Evolutionary conservation across 2,888 invertebrate species (phyloP), one percentile per base, ranked within the genome.

Genomic region (Pseudanteris insignis): DNA sequence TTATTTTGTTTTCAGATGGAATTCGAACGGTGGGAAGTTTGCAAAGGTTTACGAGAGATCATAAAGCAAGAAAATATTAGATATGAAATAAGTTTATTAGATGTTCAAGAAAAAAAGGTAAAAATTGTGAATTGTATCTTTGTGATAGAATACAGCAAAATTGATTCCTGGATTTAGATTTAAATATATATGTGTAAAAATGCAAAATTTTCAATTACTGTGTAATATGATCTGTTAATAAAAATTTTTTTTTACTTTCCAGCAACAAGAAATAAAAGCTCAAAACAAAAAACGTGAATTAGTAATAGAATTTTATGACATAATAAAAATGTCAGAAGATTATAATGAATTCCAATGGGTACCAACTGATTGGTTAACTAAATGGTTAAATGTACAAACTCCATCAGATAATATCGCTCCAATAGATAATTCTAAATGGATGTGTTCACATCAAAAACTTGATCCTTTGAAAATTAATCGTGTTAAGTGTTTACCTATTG

Each of bases 301-400:
- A 2, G 77, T 79, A 1, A 70, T 78, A 55, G 73, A 78, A 46
- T 69, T 77, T 26, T 79, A 77, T 47, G 69, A 74, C 11, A 72
- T 73, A 25, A 67, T 77, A 15, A 66, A 67, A 15, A 68, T 59
- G 48, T 47, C 66, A 9, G 62, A 54, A 6, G 62, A 60, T 1
- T 70, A 67, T 53, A 60, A 58, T 2, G 70, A 76, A 15, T 82
- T 76, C 64, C 83, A 84, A 64, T 85, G 84, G 79, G 74, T 86
- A 14, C 78, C 83, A 5, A 80, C 77, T 2, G 81, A 81, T 12
- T 86, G 86, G 86, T 66, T 86, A 6, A 75, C 72, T 1, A 81
- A 82, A 46, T 86, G 85, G 84, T 66, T 85, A 1, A 77, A 74
- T 47, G 67, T 69, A 44, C 69, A 73, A 34, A 67, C 67, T 4